These are phyloP conservation scores for Burhinus bistriatus DNA, from an alignment of 2,113 vertebrate species.

Conservation along the genomic window DNA sequence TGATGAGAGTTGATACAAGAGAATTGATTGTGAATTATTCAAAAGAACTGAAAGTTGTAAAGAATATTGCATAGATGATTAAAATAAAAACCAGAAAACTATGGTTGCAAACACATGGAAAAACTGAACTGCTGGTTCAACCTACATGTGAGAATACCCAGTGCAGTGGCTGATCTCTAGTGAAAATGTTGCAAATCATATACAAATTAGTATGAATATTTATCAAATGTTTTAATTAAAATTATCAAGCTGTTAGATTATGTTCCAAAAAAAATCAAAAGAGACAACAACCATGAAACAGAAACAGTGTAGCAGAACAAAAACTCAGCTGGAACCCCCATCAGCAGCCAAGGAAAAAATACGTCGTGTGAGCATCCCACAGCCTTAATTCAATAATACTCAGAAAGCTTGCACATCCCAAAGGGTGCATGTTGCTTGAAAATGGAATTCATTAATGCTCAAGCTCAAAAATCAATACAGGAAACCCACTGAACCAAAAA, in stretches of 20 bases:
- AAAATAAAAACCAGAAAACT: neutral
- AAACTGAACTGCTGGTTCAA: neutral
- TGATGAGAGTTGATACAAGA: neutral
- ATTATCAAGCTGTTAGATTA: slow-evolving; percentile 46
- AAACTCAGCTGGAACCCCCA: slow-evolving; percentile 41
- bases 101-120: neutral
- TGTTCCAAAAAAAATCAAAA: slow-evolving; percentile 8
- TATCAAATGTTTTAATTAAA: slow-evolving; percentile 63
- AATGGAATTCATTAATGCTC: slow-evolving; percentile 56
- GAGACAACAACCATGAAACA: slow-evolving; percentile 6
- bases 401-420: slow-evolving; percentile 40
- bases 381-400: slow-evolving; percentile 32
- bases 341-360: slow-evolving; percentile 1
- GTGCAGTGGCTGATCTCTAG: neutral
- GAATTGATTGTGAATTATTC: neutral
- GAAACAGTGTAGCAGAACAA: slow-evolving; percentile 31
- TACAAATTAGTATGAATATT: slow-evolving; percentile 52
- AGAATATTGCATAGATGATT: neutral
- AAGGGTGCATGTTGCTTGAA: neutral
- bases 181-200: slow-evolving; percentile 2
- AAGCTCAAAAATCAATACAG: slow-evolving; percentile 49
- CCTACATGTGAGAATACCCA: neutral
- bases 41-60: neutral
- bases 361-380: neutral
- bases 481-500: slow-evolving; percentile 36